Evolutionary conservation across 1,140 invertebrate species (phyloP).

Genomic region (Drosophila melanica): DNA sequence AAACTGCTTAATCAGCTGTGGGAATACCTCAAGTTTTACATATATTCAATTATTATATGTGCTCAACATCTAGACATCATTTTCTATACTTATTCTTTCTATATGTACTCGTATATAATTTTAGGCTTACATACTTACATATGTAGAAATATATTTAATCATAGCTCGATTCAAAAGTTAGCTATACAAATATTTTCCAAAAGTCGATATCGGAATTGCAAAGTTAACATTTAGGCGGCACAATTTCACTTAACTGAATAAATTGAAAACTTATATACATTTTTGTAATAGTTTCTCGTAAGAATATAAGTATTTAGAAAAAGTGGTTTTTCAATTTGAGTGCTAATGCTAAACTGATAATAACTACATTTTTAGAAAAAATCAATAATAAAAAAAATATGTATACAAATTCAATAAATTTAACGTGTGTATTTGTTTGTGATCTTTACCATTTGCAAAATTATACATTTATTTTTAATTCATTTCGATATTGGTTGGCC

Average conservation of each 20-base stretch:
- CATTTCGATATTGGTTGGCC: neutral
- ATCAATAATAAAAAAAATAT: constrained; percentile 28
- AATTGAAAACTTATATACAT: constrained; percentile 50
- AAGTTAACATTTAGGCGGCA: constrained; percentile 80
- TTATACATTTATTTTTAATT: neutral
- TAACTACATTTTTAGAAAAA: constrained; percentile 55
- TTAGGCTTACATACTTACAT: constrained; percentile 18
- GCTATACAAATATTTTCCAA: constrained; percentile 50
- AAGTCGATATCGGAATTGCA: constrained; percentile 42
- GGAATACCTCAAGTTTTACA: constrained; percentile 27
- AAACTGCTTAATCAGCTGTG: constrained; percentile 11
- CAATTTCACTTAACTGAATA: constrained; percentile 73
- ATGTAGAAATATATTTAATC: constrained; percentile 31
- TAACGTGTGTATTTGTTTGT: neutral
- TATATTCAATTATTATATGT: constrained; percentile 25
- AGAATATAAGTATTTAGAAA: constrained; percentile 43
- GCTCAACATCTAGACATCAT: constrained; percentile 64
- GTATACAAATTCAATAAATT: constrained; percentile 40
- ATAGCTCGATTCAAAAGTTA: constrained; percentile 36
- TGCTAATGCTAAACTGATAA: constrained; percentile 53
- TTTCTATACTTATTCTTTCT: constrained; percentile 31
- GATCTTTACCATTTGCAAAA: too few relatives aligned
- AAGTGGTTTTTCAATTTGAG: constrained; percentile 46
- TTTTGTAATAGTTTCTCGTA: constrained; percentile 28
- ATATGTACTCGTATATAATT: neutral